Evolutionary conservation across 2,888 invertebrate genomes (phyloP), one percentile per base, ranked within the genome.

Genomic region (Nomada lathburiana): DNA sequence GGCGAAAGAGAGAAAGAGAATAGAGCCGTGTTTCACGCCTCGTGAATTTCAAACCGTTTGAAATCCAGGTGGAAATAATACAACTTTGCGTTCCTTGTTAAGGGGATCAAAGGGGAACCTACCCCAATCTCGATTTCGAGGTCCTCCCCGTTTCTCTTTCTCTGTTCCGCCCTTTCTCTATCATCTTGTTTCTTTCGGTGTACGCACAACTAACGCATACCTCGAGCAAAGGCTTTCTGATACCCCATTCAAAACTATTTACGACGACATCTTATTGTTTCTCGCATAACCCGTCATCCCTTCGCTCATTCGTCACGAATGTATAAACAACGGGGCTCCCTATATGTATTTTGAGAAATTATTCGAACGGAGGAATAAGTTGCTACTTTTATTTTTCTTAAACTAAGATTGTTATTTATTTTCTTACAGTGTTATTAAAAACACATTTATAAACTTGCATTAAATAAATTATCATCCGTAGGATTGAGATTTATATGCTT

Each of bases 1-100:
- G n/a, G 60, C 7, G 52, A 62, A 55, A 75, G 64, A 86, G 87
- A 86, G 84, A 84, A 85, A 79, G 84, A 86, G 87, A 85, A 80
- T 75, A 71, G 72, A 87, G 86, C 87, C 87, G 86, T 86, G 86
- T 92, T 92, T 92, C 90, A 92, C 92, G 92, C 92, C 92, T 90
- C 89, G 86, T 88, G 86, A 89, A 87, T 91, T 90, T 80, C 88
- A 86, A 91, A 92, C 89, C 90, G 90, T 92, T 92, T 91, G 91
- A 91, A 91, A 91, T 87, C 89, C 88, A 90, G 89, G 90, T 92
- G 91, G 91, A 92, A 92, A 92, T 92, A 92, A 92, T 92, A 92
- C 92, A 92, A 92, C 92, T 92, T 92, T 92, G 90, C 92, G 91
- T 92, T 91, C 90, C 91, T 91, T 91, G 89, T 88, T 85, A 82